Percentiles rank a stretch among this genome's conserved stretches.
Conservation (phyloP, 2,113 vertebrate genomes). For the Xenopus laevis region DNA sequence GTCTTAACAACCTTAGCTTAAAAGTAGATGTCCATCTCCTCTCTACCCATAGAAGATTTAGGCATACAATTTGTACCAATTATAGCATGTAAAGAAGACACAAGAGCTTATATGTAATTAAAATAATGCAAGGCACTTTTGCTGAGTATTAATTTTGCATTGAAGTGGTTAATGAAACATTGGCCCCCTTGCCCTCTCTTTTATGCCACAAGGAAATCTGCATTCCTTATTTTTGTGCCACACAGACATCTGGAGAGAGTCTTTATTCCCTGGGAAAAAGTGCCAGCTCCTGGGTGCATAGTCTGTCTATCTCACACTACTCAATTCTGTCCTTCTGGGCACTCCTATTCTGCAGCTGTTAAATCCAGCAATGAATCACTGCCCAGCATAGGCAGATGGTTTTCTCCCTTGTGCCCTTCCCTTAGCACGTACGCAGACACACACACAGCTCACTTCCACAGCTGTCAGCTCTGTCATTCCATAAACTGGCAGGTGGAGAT, state of each 20-base stretch:
- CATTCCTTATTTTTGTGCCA: constrained; percentile 45
- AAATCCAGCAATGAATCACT: constrained; percentile 43
- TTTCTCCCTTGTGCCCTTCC: constrained; percentile 44
- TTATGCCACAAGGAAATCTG: constrained; percentile 37
- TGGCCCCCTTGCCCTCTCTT: constrained; percentile 30
- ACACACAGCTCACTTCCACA: constrained; percentile 42
- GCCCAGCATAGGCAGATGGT: constrained; percentile 39
- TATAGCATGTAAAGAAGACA: background rate
- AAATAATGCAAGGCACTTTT: background rate
- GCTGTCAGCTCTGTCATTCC: constrained; percentile 41
- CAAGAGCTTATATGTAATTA: background rate
- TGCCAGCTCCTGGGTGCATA: constrained; percentile 32
- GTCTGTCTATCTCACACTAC: constrained; percentile 30
- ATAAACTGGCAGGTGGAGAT: constrained; percentile 42
- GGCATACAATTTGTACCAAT: background rate
- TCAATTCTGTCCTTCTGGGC: constrained; percentile 43
- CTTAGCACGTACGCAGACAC: constrained; percentile 37
- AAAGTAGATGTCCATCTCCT: too few species aligned
- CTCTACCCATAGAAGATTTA: too few species aligned
- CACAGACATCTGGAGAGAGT: constrained; percentile 42
- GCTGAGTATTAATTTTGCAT: background rate
- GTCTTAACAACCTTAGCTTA: too few species aligned
- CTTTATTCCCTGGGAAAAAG: constrained; percentile 42
- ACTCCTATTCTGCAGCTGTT: constrained; percentile 43
- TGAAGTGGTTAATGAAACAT: constrained; percentile 30